Conservation (phyloP, 2,888 invertebrate species). For the Eudemis profundana region DNA sequence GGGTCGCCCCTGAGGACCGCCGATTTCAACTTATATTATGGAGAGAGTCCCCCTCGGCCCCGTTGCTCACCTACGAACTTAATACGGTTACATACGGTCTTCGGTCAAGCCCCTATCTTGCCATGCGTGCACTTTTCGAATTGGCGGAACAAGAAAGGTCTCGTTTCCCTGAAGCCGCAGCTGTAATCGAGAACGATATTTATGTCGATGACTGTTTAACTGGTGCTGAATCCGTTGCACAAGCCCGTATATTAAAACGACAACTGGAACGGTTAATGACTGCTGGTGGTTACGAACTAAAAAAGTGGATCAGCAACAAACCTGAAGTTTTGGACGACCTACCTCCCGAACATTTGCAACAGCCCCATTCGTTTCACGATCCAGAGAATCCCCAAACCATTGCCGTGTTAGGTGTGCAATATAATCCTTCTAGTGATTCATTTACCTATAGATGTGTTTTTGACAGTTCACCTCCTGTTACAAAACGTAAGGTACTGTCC, state of each 20-base stretch:
- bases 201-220: conserved; percentile 19
- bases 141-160: conserved; percentile 10
- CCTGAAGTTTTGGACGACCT: neutral
- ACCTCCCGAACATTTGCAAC: neutral
- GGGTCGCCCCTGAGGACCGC: neutral
- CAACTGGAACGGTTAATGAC: neutral
- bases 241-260: neutral
- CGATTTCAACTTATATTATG: conserved; percentile 4
- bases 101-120: conserved; percentile 3
- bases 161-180: conserved; percentile 10
- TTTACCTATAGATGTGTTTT: too few relatives aligned
- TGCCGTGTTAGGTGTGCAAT: too few relatives aligned
- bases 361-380: too few relatives aligned
- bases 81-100: neutral
- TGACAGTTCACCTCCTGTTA: too few relatives aligned
- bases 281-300: conserved; percentile 1
- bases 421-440: too few relatives aligned
- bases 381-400: too few relatives aligned
- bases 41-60: conserved; percentile 9
- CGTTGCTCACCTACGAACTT: neutral
- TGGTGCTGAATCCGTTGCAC: neutral
- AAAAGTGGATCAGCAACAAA: neutral
- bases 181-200: neutral
- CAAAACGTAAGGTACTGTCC: too few relatives aligned
- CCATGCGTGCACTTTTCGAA: conserved; percentile 1